A percentile compares a stretch with the other conserved stretches of the same genome.
phyloP scores from a whole-genome alignment of 2,888 invertebrate species.

The Corythucha ciliata region DNA sequence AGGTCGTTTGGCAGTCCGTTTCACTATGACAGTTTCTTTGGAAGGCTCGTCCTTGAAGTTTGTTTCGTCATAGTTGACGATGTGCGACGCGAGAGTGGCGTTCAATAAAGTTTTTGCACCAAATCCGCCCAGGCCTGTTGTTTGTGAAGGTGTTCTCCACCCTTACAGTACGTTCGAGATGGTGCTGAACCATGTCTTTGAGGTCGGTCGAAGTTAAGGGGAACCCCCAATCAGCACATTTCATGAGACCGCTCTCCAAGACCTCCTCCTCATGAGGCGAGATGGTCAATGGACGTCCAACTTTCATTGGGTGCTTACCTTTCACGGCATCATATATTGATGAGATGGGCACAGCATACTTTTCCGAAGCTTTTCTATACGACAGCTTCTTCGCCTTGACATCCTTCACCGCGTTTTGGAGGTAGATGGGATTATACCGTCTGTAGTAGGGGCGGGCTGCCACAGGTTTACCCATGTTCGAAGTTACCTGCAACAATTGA shows the following conservation, averaged over 20 bases:
- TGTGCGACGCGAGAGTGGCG: no score
- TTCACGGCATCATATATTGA: no score
- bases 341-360: no score
- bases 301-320: no score
- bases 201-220: not conserved
- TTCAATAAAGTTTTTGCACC: constrained; percentile 18
- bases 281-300: not conserved
- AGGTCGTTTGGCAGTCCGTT: no score
- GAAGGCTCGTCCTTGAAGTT: no score
- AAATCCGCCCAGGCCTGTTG: constrained; percentile 30
- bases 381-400: no score
- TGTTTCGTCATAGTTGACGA: not conserved
- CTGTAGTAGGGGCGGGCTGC: no score
- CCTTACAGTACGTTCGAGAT: constrained; percentile 32
- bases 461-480: not conserved
- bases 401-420: no score
- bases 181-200: constrained; percentile 32
- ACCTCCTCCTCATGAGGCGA: not conserved
- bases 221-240: constrained; percentile 11
- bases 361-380: no score
- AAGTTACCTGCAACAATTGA: not conserved
- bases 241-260: constrained; percentile 1
- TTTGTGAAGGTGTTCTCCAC: constrained; percentile 30
- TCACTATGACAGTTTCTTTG: no score
- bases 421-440: no score